Conservation (phyloP, 2,113 vertebrate genomes). For the Upupa epops region DNA sequence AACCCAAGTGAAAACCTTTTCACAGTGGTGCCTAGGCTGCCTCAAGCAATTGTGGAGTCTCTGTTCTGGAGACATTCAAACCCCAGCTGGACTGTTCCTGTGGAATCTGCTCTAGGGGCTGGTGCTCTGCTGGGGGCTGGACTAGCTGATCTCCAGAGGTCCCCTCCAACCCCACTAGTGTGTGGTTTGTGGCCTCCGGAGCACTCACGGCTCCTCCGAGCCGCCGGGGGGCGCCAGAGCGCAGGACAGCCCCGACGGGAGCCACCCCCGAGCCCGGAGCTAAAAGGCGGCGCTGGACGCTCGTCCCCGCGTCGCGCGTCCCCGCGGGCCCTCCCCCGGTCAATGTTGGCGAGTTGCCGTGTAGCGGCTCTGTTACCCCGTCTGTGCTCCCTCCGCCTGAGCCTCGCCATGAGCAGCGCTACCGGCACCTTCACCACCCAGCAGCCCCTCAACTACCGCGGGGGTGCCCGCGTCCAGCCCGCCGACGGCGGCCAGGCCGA, state of each 20-base stretch:
- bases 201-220: neutral
- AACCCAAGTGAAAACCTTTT: too few species aligned
- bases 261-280: neutral
- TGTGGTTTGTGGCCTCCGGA: too few species aligned
- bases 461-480: slow-evolving; percentile 78
- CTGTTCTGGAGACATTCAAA: too few species aligned
- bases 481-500: slow-evolving; percentile 72
- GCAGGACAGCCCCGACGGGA: accelerated
- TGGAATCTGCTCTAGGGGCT: too few species aligned
- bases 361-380: neutral
- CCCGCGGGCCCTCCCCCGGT: accelerated
- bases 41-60: too few species aligned
- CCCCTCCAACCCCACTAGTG: too few species aligned
- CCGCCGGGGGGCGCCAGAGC: neutral
- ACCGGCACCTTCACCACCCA: slow-evolving; percentile 75
- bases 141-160: too few species aligned
- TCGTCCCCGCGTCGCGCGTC: neutral
- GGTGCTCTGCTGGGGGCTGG: too few species aligned
- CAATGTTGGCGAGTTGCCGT: neutral
- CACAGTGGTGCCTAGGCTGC: too few species aligned
- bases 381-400: accelerated
- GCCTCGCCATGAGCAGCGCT: slow-evolving; percentile 65
- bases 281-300: too few species aligned
- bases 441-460: slow-evolving; percentile 87
- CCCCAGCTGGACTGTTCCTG: too few species aligned